Evolutionary conservation across 2,797 vertebrate species (phyloP), one percentile per base, ranked within the genome.

Genomic region (Paguma larvata): DNA sequence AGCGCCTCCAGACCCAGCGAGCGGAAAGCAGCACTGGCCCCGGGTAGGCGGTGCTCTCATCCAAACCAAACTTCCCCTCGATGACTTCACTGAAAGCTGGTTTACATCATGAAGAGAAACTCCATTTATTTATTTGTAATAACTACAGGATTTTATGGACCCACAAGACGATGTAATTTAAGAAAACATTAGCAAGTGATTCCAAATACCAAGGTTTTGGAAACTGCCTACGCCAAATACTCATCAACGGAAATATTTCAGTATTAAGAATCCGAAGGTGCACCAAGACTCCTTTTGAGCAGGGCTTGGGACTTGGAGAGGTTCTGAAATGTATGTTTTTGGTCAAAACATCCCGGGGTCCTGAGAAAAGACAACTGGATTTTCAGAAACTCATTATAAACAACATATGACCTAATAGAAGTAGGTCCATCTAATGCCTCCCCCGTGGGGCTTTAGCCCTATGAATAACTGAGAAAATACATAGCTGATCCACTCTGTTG

Each of bases 31-130:
- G 97, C 97, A 86, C 89, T 97, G 98, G 98, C 93, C 98, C 97
- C 93, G 87, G 89, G 94, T 98, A 95, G 98, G 97, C 95, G 65
- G 95, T 97, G 95, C 94, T 98, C 98, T 96, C 98, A 95, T 98
- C 98, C 98, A 98, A 99, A 96, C 98, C 98, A 99, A 99, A 98
- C 98, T 98, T 98, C 98, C 97, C 98, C 85, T 98, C 96, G 98
- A 98, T 99, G 98, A 98, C 99, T 99, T 99, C 98, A 99, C 98
- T 98, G 98, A 99, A 98, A 99, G 98, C 98, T 98, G 98, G 98
- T 98, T 98, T 98, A 99, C 98, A 98, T 99, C 99, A 98, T 85
- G 98, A 98, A 98, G 97, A 99, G 98, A 99, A 98, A 98, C 97
- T 98, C 95, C 34, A 70, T 98, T 98, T 99, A 99, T 99, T 99